phyloP scores from a whole-genome alignment of 2,888 invertebrate species.

The Nasonovia ribisnigri region DNA sequence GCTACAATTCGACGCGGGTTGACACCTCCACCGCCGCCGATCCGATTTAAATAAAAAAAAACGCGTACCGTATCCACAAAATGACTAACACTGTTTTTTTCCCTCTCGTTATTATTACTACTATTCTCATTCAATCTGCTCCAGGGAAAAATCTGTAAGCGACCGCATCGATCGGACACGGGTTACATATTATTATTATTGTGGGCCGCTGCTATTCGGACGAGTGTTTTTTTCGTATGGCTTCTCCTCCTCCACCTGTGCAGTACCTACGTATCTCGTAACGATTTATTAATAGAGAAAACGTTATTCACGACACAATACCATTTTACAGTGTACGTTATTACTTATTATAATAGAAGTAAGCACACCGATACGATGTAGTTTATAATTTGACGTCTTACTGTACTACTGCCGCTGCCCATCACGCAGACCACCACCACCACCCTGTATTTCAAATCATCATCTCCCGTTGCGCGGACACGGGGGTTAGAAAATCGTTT shows the following conservation, averaged over 20 bases:
- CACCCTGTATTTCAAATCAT: background rate
- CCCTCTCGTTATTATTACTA: constrained; percentile 9
- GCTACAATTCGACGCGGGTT: constrained; percentile 60
- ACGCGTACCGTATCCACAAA: constrained; percentile 57
- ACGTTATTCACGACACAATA: background rate
- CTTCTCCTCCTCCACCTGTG: background rate
- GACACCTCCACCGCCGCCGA: constrained; percentile 48
- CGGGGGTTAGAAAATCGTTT: constrained; percentile 13
- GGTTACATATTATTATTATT: constrained; percentile 48
- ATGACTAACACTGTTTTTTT: constrained; percentile 56
- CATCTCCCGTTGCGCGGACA: constrained; percentile 38
- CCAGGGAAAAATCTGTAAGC: constrained; percentile 39
- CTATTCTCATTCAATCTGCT: constrained; percentile 44
- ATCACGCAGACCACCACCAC: background rate
- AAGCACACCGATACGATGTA: background rate
- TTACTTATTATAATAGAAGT: background rate
- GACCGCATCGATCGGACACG: constrained; percentile 64
- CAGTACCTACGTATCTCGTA: background rate
- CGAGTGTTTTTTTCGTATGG: background rate
- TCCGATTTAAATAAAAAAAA: constrained; percentile 60
- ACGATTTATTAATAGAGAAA: constrained; percentile 12
- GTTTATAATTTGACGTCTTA: background rate
- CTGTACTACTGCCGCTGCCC: background rate
- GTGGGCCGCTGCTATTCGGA: background rate
- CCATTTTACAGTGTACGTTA: background rate